Evolutionary conservation across 2,113 vertebrate genomes (phyloP).

Genomic region (Phoxinus phoxinus): DNA sequence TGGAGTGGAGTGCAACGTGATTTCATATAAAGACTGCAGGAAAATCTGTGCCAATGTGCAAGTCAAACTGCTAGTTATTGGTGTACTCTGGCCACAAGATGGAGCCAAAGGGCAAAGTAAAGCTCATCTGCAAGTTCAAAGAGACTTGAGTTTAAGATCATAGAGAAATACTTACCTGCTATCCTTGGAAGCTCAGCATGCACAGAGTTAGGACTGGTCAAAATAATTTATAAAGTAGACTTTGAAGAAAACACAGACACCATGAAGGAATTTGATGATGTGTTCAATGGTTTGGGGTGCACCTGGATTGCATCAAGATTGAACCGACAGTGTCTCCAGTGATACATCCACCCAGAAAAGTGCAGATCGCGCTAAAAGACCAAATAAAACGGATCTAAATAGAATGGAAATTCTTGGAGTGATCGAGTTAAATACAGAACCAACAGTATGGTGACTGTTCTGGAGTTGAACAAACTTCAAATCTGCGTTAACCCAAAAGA

Average conservation of each 20-base stretch:
- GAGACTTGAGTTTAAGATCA: slow-evolving; percentile 14
- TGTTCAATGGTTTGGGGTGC: slow-evolving; percentile 31
- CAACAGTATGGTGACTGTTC: slow-evolving; percentile 33
- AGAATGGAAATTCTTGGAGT: slow-evolving; percentile 28
- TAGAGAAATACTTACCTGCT: not conserved
- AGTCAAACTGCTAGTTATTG: not conserved
- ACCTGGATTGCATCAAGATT: slow-evolving; percentile 25
- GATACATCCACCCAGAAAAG: slow-evolving; percentile 36
- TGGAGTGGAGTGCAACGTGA: not conserved
- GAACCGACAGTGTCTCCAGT: slow-evolving; percentile 3
- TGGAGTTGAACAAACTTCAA: slow-evolving; percentile 1
- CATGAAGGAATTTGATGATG: slow-evolving; percentile 35
- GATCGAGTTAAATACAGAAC: slow-evolving; percentile 17
- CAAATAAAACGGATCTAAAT: slow-evolving; percentile 9
- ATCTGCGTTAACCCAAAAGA: slow-evolving; percentile 39
- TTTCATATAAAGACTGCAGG: not conserved
- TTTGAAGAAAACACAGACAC: slow-evolving; percentile 10
- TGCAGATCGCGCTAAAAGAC: slow-evolving; percentile 25
- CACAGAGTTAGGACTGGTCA: slow-evolving; percentile 4
- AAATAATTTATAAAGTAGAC: not conserved
- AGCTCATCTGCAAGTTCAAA: not conserved
- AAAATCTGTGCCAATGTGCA: not conserved
- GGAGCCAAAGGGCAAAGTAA: not conserved
- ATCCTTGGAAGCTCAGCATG: not conserved
- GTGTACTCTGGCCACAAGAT: slow-evolving; percentile 18